phyloP scores from a whole-genome alignment of 2,113 vertebrate genomes.

The Danio rerio region GRCz12tu NC_133176.1:26346501-26347000 shows the following conservation, averaged over 20 bases:
- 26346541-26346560: too few species aligned
- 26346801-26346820: slow-evolving; percentile 29
- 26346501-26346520: too few species aligned
- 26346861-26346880: slow-evolving; percentile 33
- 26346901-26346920: neutral
- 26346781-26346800: slow-evolving; percentile 23
- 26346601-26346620: too few species aligned
- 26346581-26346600: too few species aligned
- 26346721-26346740: neutral
- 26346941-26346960: neutral
- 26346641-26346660: neutral
- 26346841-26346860: slow-evolving; percentile 13
- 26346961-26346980: neutral
- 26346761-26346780: slow-evolving; percentile 20
- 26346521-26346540: too few species aligned
- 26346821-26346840: slow-evolving; percentile 21
- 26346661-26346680: neutral
- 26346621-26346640: neutral
- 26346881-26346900: slow-evolving; percentile 24
- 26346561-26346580: too few species aligned
- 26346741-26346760: neutral
- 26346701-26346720: neutral
- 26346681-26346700: neutral
- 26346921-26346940: neutral
- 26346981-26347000: neutral